Conservation (phyloP, 2,888 invertebrate species). For the Habrosyne pyritoides region DNA sequence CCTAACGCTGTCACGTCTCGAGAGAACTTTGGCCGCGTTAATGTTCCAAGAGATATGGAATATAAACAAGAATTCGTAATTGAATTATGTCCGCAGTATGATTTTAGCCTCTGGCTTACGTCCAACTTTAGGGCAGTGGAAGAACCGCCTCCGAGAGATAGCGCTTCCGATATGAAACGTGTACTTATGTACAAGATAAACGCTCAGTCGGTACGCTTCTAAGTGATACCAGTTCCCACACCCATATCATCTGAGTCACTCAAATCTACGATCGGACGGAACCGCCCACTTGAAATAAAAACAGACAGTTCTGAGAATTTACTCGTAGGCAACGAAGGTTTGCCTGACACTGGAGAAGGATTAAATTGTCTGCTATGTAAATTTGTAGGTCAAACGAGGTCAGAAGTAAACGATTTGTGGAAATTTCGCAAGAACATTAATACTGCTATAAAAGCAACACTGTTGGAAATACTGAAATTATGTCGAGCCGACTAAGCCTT, state of each 20-base stretch:
- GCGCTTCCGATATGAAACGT: conserved; percentile 58
- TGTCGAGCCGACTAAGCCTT: background rate
- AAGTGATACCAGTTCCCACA: conserved; percentile 69
- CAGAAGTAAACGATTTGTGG: conserved; percentile 35
- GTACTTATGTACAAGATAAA: conserved; percentile 60
- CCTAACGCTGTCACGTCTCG: conserved; percentile 54
- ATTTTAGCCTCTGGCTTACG: conserved; percentile 70
- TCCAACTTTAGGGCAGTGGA: conserved; percentile 64
- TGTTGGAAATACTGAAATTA: conserved; percentile 6
- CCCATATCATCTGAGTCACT: conserved; percentile 71
- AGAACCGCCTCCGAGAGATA: conserved; percentile 50
- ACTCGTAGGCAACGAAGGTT: conserved; percentile 45
- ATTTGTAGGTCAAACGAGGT: conserved; percentile 50
- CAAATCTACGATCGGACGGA: conserved; percentile 61
- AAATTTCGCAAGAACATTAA: conserved; percentile 15
- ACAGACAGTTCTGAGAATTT: conserved; percentile 58
- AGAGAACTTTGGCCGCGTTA: conserved; percentile 46
- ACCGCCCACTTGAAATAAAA: conserved; percentile 71
- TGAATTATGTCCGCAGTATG: conserved; percentile 63
- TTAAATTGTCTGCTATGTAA: conserved; percentile 53
- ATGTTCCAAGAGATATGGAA: conserved; percentile 58
- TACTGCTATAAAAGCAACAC: conserved; percentile 12
- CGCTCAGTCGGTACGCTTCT: conserved; percentile 49
- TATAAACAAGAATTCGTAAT: conserved; percentile 56
- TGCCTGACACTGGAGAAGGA: conserved; percentile 42